These are phyloP conservation scores for Phyllostomus hastatus DNA, from an alignment of 2,113 vertebrate species.

Conservation along the genomic window DNA sequence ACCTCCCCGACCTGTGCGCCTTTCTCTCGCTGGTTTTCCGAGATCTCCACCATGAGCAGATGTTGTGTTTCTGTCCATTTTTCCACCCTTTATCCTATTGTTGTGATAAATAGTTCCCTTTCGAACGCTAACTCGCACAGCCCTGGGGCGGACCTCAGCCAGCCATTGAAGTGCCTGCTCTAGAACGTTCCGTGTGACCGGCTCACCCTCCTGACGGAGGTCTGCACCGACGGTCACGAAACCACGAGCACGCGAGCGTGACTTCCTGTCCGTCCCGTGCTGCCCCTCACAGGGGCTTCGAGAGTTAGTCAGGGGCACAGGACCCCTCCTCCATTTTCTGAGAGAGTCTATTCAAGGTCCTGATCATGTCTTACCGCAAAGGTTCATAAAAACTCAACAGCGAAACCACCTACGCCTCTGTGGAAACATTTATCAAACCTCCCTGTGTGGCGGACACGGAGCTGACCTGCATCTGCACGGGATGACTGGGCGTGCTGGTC, in stretches of 20 bases:
- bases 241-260: not conserved
- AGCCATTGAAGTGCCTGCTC: not conserved
- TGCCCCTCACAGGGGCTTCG: not conserved
- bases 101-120: not conserved
- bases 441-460: not conserved
- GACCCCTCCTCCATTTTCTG: not conserved
- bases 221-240: not conserved
- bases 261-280: not conserved
- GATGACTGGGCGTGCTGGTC: not conserved
- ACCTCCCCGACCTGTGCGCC: not conserved
- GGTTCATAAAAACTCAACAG: not conserved
- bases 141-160: not conserved
- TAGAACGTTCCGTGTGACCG: not conserved
- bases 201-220: not conserved
- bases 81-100: not conserved
- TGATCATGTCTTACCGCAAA: not conserved
- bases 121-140: not conserved
- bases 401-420: not conserved
- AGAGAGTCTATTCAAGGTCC: not conserved
- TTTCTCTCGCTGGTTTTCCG: not conserved
- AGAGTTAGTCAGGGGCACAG: not conserved
- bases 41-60: not conserved
- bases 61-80: not conserved
- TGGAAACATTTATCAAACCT: not conserved
- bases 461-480: not conserved